Percentiles rank a stretch among this genome's conserved stretches.
Conservation (phyloP, 1,140 invertebrate species). For the Hermetia illucens region DNA sequence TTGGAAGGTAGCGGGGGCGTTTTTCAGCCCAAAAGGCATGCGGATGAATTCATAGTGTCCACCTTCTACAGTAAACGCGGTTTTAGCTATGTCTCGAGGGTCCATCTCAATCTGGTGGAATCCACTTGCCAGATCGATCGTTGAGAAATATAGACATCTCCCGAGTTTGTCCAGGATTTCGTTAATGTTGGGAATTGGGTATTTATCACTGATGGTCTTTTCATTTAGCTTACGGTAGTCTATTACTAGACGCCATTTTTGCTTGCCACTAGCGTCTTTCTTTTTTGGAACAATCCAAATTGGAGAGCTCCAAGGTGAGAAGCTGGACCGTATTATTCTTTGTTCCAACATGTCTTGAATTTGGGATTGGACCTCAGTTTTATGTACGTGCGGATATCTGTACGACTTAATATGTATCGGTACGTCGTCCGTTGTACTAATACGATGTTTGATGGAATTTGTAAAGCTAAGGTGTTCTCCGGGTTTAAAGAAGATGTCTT, state of each 20-base stretch:
- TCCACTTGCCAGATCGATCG: slow-evolving; percentile 30
- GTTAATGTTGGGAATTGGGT: slow-evolving; percentile 20
- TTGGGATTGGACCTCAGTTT: slow-evolving; percentile 12
- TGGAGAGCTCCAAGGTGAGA: too few relatives aligned
- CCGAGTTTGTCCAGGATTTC: slow-evolving; percentile 20
- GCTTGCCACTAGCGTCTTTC: slow-evolving; percentile 9
- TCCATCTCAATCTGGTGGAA: slow-evolving; percentile 33
- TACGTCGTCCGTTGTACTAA: slow-evolving; percentile 8
- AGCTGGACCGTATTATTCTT: too few relatives aligned
- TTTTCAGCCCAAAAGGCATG: slow-evolving; percentile 12
- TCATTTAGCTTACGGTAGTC: slow-evolving; percentile 12
- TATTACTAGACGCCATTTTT: slow-evolving; percentile 9
- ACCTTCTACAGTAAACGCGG: slow-evolving; percentile 23
- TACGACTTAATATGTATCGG: slow-evolving; percentile 13
- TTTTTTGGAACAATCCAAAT: slow-evolving; percentile 9
- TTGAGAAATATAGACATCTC: slow-evolving; percentile 22
- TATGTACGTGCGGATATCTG: slow-evolving; percentile 15
- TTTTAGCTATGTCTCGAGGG: slow-evolving; percentile 21
- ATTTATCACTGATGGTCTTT: slow-evolving; percentile 12
- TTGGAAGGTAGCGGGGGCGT: slow-evolving; percentile 18
- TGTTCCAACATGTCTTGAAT: slow-evolving; percentile 9
- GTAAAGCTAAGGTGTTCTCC: slow-evolving; percentile 10
- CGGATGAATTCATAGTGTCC: slow-evolving; percentile 11
- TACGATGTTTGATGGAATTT: slow-evolving; percentile 14
- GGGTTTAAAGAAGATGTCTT: slow-evolving; percentile 14